Percentiles rank a stretch among this genome's conserved stretches.
Evolutionary conservation across 2,888 invertebrate species (phyloP).

Genomic region (Mongoloraphidia duomilia): DNA sequence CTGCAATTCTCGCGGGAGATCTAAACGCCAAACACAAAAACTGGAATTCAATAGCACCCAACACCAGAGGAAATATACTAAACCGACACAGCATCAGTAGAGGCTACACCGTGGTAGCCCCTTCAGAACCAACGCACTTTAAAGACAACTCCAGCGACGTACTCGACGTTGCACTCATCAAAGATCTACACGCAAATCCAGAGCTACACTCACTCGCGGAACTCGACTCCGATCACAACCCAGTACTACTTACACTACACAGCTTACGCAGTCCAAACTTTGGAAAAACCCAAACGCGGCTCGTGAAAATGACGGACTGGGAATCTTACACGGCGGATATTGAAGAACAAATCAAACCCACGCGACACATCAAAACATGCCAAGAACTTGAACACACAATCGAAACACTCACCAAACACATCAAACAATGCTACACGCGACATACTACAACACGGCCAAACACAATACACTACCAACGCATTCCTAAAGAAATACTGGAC

Average conservation of each 20-base stretch:
- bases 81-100: slow-evolving; percentile 10
- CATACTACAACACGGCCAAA: background rate
- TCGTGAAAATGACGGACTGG: slow-evolving; percentile 7
- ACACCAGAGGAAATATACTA: slow-evolving; percentile 13
- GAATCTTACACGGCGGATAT: slow-evolving; percentile 1
- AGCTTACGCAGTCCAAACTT: background rate
- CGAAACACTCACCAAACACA: background rate
- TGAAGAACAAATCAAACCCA: slow-evolving; percentile 3
- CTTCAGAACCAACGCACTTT: slow-evolving; percentile 15
- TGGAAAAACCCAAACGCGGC: background rate
- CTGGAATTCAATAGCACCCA: slow-evolving; percentile 14
- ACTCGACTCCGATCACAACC: slow-evolving; percentile 17
- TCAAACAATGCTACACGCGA: background rate
- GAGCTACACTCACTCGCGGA: slow-evolving; percentile 9
- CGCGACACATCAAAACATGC: background rate
- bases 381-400: background rate
- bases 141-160: slow-evolving; percentile 14
- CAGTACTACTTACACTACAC: slow-evolving; percentile 10
- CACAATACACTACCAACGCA: no score
- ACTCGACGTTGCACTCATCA: slow-evolving; percentile 17
- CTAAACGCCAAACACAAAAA: slow-evolving; percentile 15
- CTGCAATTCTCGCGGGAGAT: slow-evolving; percentile 15
- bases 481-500: no score
- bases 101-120: slow-evolving; percentile 12
- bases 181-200: slow-evolving; percentile 13